A percentile compares a stretch with the other conserved stretches of the same genome.
These are phyloP conservation scores for Tetranychus piercei DNA, from an alignment of 2,888 invertebrate species.

Conservation along the genomic window DNA sequence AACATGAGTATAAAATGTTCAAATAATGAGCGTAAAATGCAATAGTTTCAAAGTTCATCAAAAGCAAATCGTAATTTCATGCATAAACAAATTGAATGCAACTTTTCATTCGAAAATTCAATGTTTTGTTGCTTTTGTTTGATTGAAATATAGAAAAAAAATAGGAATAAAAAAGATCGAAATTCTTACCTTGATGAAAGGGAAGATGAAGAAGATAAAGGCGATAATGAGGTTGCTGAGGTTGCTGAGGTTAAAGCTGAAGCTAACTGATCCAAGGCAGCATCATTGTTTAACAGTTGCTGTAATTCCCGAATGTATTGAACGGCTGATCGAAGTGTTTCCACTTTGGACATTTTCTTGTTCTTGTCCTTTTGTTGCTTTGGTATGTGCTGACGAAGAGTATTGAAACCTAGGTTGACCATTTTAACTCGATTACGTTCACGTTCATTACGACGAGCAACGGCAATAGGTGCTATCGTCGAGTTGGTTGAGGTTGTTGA, in stretches of 20 bases:
- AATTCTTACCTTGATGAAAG: neutral
- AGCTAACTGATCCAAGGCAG: neutral
- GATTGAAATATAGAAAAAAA: neutral
- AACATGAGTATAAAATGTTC: neutral
- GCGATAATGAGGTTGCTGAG: neutral
- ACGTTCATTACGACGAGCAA: slow-evolving; percentile 72
- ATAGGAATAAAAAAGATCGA: neutral
- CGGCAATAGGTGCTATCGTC: slow-evolving; percentile 30
- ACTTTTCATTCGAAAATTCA: no score
- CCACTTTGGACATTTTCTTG: slow-evolving; percentile 36
- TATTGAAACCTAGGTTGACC: slow-evolving; percentile 53
- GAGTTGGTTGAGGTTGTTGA: neutral
- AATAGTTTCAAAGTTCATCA: neutral
- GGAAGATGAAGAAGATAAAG: neutral
- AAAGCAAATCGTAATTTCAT: no score
- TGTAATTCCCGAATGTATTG: slow-evolving; percentile 72
- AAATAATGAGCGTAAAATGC: neutral
- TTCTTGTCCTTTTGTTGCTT: slow-evolving; percentile 33
- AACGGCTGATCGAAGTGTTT: slow-evolving; percentile 67
- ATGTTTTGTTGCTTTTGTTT: no score
- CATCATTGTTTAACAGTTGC: slow-evolving; percentile 28
- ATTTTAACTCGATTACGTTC: slow-evolving; percentile 86
- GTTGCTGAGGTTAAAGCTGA: neutral
- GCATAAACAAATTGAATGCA: no score
- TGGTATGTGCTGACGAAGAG: slow-evolving; percentile 68